phyloP scores from a whole-genome alignment of 2,797 vertebrate species.

The Calcarius lapponicus region DNA sequence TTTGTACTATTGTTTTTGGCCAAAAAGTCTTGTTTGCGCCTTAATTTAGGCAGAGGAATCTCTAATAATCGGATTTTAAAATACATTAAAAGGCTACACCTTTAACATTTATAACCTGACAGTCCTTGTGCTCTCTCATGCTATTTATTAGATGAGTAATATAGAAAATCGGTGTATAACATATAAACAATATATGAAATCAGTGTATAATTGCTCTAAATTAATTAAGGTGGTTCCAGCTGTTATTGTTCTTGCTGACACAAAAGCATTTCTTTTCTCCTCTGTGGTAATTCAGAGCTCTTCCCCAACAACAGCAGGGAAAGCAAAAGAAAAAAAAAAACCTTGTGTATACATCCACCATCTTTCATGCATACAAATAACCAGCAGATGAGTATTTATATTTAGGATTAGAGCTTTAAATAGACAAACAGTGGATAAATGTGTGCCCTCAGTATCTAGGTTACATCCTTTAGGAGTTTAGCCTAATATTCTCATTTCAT shows the following conservation, averaged over 20 bases:
- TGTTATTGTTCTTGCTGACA: neutral
- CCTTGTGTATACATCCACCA: neutral
- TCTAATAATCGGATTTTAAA: neutral
- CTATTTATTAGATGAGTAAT: neutral
- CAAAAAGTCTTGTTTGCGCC: neutral
- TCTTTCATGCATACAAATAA: neutral
- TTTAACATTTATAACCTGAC: neutral
- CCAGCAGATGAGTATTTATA: conserved; percentile 19
- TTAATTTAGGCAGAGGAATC: neutral
- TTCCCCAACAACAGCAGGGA: neutral
- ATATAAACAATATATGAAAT: neutral
- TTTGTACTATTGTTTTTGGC: neutral
- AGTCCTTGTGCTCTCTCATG: neutral
- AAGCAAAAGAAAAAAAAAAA: neutral
- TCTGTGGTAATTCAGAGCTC: neutral
- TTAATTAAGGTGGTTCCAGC: neutral
- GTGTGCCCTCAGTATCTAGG: neutral
- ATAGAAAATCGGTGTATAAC: neutral
- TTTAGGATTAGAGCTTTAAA: conserved; percentile 23
- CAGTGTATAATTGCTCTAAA: neutral
- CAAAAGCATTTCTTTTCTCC: neutral
- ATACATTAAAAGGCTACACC: neutral
- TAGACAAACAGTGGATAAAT: neutral
- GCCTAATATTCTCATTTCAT: neutral
- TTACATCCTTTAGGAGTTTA: conserved; percentile 5